Evolutionary conservation across 1,140 invertebrate genomes (phyloP).

Genomic region (Whitmania pigra): DNA sequence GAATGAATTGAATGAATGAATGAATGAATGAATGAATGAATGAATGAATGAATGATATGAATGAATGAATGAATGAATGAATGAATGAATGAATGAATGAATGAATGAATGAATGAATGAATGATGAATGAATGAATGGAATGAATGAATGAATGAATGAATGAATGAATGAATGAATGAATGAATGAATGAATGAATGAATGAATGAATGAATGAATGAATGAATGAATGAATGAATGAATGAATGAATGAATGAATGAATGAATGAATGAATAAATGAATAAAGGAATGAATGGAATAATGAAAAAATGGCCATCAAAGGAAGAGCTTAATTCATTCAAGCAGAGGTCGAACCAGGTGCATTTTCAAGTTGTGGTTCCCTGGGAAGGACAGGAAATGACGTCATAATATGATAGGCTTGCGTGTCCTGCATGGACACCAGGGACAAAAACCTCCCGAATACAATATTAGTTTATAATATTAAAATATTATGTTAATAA

Average conservation of each 20-base stretch:
- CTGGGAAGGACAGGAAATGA: too few relatives aligned
- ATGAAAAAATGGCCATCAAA: background rate
- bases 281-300: background rate
- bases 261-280: background rate
- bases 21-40: background rate
- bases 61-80: background rate
- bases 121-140: background rate
- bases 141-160: background rate
- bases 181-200: background rate
- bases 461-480: too few relatives aligned
- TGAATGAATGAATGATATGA: background rate
- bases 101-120: background rate
- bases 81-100: constrained; percentile 3
- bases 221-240: constrained; percentile 1
- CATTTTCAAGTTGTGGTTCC: too few relatives aligned
- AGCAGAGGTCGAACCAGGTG: too few relatives aligned
- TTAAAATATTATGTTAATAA: too few relatives aligned
- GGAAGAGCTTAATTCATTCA: too few relatives aligned
- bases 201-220: background rate
- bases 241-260: constrained; percentile 4
- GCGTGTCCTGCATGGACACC: too few relatives aligned
- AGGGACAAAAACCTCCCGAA: too few relatives aligned
- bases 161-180: constrained; percentile 1
- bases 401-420: too few relatives aligned
- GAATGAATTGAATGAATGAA: background rate